phyloP scores from a whole-genome alignment of 2,113 vertebrate genomes.

The Ornithorhynchus anatinus region DNA sequence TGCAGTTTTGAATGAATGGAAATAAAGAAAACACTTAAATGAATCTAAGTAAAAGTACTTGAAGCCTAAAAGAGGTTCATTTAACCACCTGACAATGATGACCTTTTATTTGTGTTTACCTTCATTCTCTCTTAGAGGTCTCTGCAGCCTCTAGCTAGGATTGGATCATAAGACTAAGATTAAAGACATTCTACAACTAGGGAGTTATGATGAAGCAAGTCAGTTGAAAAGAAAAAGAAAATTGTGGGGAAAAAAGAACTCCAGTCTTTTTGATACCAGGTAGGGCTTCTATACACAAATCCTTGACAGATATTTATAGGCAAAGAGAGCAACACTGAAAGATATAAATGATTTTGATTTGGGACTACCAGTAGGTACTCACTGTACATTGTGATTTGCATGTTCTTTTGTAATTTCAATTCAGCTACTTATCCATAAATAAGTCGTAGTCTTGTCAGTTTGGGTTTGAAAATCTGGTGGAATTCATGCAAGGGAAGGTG shows the following conservation, averaged over 20 bases:
- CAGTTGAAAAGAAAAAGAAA: background rate
- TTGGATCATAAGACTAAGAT: conserved; percentile 2
- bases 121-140: background rate
- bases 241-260: background rate
- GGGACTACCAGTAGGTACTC: background rate
- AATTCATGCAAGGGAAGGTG: no score
- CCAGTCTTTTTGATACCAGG: background rate
- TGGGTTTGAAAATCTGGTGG: no score
- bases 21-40: background rate
- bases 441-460: no score
- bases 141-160: background rate
- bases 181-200: background rate
- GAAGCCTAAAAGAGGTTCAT: background rate
- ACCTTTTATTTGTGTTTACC: background rate
- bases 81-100: background rate
- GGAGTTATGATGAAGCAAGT: background rate
- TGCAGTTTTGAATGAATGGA: background rate
- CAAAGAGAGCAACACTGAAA: background rate
- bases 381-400: no score
- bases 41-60: background rate
- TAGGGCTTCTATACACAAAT: background rate
- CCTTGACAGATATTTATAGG: background rate
- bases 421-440: no score
- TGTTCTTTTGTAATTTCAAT: no score
- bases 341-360: background rate